A percentile compares a stretch with the other conserved stretches of the same genome.
Evolutionary conservation across 2,888 invertebrate species (phyloP).

Genomic region (Tinea pellionella): DNA sequence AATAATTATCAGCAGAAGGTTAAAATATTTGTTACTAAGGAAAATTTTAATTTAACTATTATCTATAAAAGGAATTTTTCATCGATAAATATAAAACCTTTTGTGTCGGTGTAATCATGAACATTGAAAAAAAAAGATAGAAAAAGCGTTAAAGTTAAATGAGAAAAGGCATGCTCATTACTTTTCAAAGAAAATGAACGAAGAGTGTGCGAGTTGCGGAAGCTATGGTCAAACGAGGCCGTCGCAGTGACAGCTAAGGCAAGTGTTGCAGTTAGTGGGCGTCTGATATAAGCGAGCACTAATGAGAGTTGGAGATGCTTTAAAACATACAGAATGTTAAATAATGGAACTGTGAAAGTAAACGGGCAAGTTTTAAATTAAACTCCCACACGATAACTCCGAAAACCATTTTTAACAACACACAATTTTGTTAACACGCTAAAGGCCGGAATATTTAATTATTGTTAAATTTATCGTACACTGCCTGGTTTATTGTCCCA

Average conservation of each 20-base stretch:
- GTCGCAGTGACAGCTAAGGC: not conserved
- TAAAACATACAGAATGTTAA: not conserved
- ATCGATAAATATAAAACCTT: not conserved
- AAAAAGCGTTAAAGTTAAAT: not conserved
- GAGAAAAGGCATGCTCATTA: not conserved
- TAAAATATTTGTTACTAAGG: not conserved
- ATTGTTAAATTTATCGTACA: not conserved
- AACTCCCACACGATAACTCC: not conserved
- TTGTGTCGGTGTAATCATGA: not conserved
- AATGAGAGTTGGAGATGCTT: not conserved
- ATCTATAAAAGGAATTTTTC: too few relatives aligned
- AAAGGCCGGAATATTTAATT: conserved; percentile 6
- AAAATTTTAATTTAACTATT: not conserved
- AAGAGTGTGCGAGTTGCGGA: not conserved
- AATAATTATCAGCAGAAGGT: conserved; percentile 2
- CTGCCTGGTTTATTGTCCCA: not conserved
- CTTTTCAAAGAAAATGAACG: not conserved
- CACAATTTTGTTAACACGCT: conserved; percentile 1
- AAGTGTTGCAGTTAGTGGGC: not conserved
- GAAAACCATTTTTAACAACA: not conserved
- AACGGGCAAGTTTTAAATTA: not conserved
- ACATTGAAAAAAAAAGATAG: not conserved
- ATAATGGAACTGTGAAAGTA: not conserved
- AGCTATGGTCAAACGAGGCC: not conserved
- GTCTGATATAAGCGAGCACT: not conserved